These are phyloP conservation scores for Myiothlypis chrysogaster DNA, from an alignment of 2,797 vertebrate species.

Conservation along the genomic window DNA sequence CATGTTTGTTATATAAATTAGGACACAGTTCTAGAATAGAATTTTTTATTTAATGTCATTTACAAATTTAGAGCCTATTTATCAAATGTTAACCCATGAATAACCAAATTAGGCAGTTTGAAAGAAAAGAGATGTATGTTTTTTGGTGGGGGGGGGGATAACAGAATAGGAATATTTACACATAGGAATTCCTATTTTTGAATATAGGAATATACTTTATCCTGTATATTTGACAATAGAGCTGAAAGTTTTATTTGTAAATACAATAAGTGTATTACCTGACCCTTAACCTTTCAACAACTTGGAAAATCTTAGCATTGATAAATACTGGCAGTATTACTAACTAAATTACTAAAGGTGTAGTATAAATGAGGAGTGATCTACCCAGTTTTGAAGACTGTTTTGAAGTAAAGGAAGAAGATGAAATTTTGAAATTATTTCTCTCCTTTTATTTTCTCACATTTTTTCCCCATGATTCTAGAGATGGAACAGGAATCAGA, in stretches of 20 bases:
- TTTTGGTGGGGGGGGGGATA: background rate
- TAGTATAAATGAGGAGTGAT: background rate
- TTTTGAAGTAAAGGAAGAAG: background rate
- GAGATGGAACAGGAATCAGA: background rate
- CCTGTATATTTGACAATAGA: background rate
- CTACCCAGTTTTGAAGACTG: background rate
- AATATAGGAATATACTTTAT: background rate
- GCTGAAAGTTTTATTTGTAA: background rate
- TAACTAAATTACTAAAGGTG: background rate
- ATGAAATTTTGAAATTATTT: background rate
- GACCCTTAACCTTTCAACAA: background rate
- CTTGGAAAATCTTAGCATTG: background rate
- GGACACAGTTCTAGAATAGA: fast-evolving
- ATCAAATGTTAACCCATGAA: background rate
- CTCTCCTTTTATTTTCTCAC: fast-evolving
- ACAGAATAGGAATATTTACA: background rate
- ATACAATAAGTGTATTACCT: background rate
- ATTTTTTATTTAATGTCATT: background rate
- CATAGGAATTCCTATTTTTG: background rate
- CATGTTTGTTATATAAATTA: background rate
- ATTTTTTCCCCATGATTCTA: background rate
- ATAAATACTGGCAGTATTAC: background rate
- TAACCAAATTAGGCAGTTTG: background rate
- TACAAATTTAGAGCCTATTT: background rate
- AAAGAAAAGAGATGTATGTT: background rate